Base-by-base conservation (phyloP, 2,113 vertebrate genomes). In the Glareola pratincola region DNA sequence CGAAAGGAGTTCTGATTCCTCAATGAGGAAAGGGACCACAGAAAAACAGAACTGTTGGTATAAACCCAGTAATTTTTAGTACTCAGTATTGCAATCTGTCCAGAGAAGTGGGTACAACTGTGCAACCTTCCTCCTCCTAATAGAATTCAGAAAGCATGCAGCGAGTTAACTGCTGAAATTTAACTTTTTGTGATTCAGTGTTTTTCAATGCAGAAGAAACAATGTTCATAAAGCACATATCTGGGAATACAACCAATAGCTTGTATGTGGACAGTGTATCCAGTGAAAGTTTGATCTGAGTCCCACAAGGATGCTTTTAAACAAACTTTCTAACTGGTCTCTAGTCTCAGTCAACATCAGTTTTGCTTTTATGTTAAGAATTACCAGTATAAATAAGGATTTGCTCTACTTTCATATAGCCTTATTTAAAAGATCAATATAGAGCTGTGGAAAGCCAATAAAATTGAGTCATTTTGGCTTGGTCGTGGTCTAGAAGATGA, bases 1-100 rank as follows among this genome's bases (percentile, higher is more conserved):
- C 78, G 95, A 60, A 94, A 94, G 83, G 85, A 92, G 63, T 74
- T 96, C 76, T 92, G 79, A 72, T 89, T 82, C 85, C 62, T 92
- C 89, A 93, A 1, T 84, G 41, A 95, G 67, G 67, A 88, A 88
- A 77, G 34, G 12, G n/a, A 94, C 57, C 37, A 90, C 74, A 90
- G 68, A 81, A 84, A 53, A 88, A 67, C 13, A 85, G 36, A 91
- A 56, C 29, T 90, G 60, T 89, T 95, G n/a, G 13, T 75, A 82
- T 62, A 92, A 95, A 76, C 16, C 4, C 24, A 17, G 18, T 36
- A 36, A 8, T 19, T 93, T 86, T 93, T 34, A 51, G 7, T 37
- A 59, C 4, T 93, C 34, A 29, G 23, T 32, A 59, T 3, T 90
- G 17, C 26, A 67, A 24, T 63, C 39, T 16, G 9, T 78, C 92